Conservation (phyloP, 2,797 vertebrate genomes). For the Eulemur mongoz region DNA sequence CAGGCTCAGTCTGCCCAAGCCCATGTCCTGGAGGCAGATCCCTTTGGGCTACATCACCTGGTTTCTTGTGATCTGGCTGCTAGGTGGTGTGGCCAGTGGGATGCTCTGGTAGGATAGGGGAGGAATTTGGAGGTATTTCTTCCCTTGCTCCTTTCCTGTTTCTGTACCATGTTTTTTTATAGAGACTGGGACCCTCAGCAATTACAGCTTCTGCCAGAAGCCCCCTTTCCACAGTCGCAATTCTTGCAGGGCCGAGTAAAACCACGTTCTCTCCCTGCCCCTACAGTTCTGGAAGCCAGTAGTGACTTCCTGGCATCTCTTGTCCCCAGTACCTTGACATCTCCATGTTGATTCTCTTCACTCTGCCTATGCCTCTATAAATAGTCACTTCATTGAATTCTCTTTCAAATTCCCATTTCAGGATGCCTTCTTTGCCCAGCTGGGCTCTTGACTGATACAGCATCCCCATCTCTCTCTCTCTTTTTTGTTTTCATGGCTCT, state of each 20-base stretch:
- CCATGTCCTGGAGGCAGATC: not conserved
- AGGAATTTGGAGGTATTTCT: not conserved
- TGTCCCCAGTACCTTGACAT: not conserved
- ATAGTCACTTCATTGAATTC: not conserved
- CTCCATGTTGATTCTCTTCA: not conserved
- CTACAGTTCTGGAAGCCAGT: not conserved
- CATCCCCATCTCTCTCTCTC: rapidly evolving
- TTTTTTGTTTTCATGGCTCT: not conserved
- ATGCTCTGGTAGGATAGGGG: rapidly evolving
- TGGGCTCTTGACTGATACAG: not conserved
- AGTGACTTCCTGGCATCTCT: not conserved
- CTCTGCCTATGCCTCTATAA: not conserved
- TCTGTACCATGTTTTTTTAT: not conserved
- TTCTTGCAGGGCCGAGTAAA: not conserved
- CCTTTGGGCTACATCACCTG: rapidly evolving
- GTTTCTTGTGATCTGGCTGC: not conserved
- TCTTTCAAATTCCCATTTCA: not conserved
- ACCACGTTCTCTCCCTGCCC: not conserved
- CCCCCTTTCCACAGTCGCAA: not conserved
- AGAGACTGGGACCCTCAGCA: not conserved
- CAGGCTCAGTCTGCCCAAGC: not conserved
- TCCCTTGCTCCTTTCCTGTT: not conserved
- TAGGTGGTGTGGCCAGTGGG: not conserved
- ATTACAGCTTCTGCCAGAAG: not conserved
- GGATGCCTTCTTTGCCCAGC: not conserved